Base-by-base conservation (phyloP, 2,113 vertebrate genomes). In the Oriolus oriolus region DNA sequence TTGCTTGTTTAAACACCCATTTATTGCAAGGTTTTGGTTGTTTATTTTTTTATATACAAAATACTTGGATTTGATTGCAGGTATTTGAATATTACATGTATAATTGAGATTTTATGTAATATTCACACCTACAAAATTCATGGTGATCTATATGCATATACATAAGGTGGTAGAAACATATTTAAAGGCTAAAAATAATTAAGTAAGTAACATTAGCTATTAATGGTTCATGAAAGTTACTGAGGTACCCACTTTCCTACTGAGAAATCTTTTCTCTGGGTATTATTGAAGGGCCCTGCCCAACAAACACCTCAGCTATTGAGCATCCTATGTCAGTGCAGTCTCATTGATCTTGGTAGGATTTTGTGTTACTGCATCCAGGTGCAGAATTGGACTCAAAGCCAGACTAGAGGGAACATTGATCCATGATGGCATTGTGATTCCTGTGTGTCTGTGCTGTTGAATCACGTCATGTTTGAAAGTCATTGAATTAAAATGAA, bases 401-500 rank as follows among this genome's bases (percentile, higher is more conserved):
- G 42, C 65, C 45, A 69, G 42, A 42, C 30, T 8, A 31, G 59
- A 84, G 23, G 20, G 35, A 93, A 17, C 56, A 86, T 78, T 80
- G 90, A 86, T 92, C 56, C 2, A 0, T 24, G 68, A 31, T 54
- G 9, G 11, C 49, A 13, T 14, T 42, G 78, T 70, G 54, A 78
- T 70, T 71, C 75, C 56, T 59, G 9, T 54, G 23, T 71, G 70
- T 89, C 88, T 75, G 12, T 66, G 59, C 87, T 89, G 24, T 56
- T 39, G 64, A 92, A 86, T 89, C 49, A 27, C n/a, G 60, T 69
- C 81, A 18, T 8, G 4, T 94, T 89, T 77, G 33, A 87, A 93
- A 94, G 49, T 52, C 78, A 39, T 42, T 59, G 86, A 77, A 85
- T 82, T 90, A 71, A 87, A 94, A 94, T 52, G 21, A 95, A 92